These are phyloP conservation scores for Pelagia noctiluca DNA, from an alignment of 30 jellyfish, hydroid and myxozoan species.

Conservation along the genomic window DNA sequence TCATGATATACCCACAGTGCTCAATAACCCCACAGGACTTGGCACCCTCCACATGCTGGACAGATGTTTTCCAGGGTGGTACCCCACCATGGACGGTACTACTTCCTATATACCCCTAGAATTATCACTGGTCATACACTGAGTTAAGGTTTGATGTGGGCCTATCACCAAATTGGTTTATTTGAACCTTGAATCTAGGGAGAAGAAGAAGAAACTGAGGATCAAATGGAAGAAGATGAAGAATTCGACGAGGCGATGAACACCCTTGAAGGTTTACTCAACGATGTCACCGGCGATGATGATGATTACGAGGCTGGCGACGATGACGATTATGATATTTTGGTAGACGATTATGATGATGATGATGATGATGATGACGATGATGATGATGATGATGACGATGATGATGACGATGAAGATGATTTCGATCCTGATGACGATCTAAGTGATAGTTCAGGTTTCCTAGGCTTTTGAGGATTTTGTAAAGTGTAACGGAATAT, in stretches of 20 bases:
- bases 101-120: no score
- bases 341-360: neutral
- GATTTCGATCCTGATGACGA: no score
- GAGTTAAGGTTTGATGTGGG: no score
- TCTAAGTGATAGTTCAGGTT: no score
- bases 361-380: slow-evolving; percentile 26
- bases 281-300: slow-evolving; percentile 39
- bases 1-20: no score
- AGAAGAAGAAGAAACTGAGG: slow-evolving; percentile 59
- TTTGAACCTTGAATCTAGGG: slow-evolving; percentile 9
- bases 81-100: no score
- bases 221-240: slow-evolving; percentile 55
- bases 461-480: no score
- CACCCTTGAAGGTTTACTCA: slow-evolving; percentile 58
- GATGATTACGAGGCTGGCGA: slow-evolving; percentile 51
- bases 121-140: no score
- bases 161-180: neutral
- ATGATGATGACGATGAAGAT: slow-evolving; percentile 20
- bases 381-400: slow-evolving; percentile 28
- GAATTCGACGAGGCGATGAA: slow-evolving; percentile 63
- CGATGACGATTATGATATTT: slow-evolving; percentile 40
- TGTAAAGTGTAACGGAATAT: no score
- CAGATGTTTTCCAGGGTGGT: no score
- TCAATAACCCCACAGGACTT: no score
- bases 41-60: no score